phyloP scores from a whole-genome alignment of 2,113 vertebrate genomes.

The Solenodon paradoxus region DNA sequence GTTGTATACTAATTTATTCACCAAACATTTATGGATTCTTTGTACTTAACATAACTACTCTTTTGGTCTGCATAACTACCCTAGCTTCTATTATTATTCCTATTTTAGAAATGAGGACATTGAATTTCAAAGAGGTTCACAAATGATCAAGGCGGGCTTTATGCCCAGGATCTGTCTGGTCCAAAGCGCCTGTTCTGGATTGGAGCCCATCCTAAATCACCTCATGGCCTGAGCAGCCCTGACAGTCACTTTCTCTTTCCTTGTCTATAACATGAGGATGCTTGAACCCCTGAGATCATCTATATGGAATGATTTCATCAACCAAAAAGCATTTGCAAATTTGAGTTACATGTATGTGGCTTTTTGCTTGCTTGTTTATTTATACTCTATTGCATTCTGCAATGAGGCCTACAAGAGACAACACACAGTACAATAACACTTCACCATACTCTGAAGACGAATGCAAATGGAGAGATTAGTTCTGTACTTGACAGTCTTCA shows the following conservation, averaged over 20 bases:
- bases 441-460: background rate
- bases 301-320: background rate
- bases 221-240: background rate
- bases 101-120: conserved; percentile 27
- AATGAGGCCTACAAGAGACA: background rate
- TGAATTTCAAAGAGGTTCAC: conserved; percentile 20
- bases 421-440: background rate
- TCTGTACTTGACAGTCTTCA: background rate
- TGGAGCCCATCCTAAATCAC: background rate
- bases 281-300: background rate
- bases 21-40: background rate
- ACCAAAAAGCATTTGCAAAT: background rate
- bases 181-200: background rate
- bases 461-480: background rate
- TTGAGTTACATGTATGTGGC: background rate
- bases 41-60: background rate
- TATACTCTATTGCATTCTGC: background rate
- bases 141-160: background rate
- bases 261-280: background rate
- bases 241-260: background rate
- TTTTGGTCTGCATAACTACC: background rate
- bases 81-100: background rate
- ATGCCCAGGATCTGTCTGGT: background rate
- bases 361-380: background rate
- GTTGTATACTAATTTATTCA: background rate